Evolutionary conservation across 2,888 invertebrate genomes (phyloP), one percentile per base, ranked within the genome.

Genomic region (Metellina segmentata): DNA sequence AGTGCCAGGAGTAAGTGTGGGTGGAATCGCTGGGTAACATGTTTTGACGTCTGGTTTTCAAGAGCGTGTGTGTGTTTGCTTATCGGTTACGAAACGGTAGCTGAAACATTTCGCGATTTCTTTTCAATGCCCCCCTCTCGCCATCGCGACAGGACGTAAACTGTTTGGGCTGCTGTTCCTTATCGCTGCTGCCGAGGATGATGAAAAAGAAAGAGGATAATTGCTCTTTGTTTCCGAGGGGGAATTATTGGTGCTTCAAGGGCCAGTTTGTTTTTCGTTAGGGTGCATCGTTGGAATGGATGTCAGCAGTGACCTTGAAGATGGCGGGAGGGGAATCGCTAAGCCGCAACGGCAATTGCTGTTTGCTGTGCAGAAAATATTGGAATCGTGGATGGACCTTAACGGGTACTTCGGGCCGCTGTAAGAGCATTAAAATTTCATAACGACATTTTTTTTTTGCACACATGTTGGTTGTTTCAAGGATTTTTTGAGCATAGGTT

Each of bases 41-140:
- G 86, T 87, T 91, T 87, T 75, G 87, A 86, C 87, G 91, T 83
- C 82, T 78, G 13, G 52, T 91, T 79, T 71, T 83, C 78, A 49
- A 83, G 91, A 34, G 19, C 48, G 61, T 61, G 61, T 16, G 61
- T 16, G 61, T 61, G 61, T 61, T 61, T 61, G 61, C 61, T 61
- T 34, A 74, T 16, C 48, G 9, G 51, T 91, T 91, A 72, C 91
- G 87, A 87, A 91, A 91, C 91, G 78, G 91, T 87, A 91, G 91
- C 87, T 90, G 52, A 81, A 16, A 70, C 20, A 81, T 34, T 34
- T 34, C 34, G 34, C 34, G 34, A 34, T 34, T 71, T 71, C 71
- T 82, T 13, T 61, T 61, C 9, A 34, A 34, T 34, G 34, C 34
- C 34, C 34, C 34, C 34, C 34, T 34, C 34, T 34, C 34, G 34